Conservation (phyloP, 2,113 vertebrate genomes). For the Canis aureus region DNA sequence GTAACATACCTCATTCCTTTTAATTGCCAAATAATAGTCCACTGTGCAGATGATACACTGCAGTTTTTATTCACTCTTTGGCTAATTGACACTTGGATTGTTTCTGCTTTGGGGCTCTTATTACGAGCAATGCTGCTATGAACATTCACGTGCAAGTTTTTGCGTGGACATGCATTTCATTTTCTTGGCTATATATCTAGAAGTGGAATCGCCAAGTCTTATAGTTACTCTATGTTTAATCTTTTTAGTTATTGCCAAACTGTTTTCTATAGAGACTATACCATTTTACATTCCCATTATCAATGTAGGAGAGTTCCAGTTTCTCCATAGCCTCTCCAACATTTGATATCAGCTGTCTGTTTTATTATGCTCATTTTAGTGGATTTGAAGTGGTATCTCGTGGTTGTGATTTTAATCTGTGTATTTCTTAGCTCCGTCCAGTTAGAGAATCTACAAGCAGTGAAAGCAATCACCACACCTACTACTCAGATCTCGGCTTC, state of each 20-base stretch:
- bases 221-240: background rate
- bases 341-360: background rate
- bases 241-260: background rate
- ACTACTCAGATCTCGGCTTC: background rate
- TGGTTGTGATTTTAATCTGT: background rate
- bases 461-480: background rate
- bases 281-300: background rate
- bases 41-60: background rate
- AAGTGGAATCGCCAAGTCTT: background rate
- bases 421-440: background rate
- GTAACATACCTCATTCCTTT: background rate
- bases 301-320: background rate
- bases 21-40: background rate
- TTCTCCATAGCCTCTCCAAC: background rate
- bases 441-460: background rate
- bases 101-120: background rate
- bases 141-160: background rate
- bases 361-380: background rate
- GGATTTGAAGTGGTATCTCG: background rate
- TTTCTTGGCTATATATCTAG: background rate
- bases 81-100: background rate
- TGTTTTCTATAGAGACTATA: background rate
- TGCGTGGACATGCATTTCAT: background rate
- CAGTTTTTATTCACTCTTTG: background rate
- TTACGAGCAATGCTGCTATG: background rate